A percentile compares a stretch with the other conserved stretches of the same genome.
Conservation (phyloP, 2,888 invertebrate genomes). For the Mythimna ferrago region DNA sequence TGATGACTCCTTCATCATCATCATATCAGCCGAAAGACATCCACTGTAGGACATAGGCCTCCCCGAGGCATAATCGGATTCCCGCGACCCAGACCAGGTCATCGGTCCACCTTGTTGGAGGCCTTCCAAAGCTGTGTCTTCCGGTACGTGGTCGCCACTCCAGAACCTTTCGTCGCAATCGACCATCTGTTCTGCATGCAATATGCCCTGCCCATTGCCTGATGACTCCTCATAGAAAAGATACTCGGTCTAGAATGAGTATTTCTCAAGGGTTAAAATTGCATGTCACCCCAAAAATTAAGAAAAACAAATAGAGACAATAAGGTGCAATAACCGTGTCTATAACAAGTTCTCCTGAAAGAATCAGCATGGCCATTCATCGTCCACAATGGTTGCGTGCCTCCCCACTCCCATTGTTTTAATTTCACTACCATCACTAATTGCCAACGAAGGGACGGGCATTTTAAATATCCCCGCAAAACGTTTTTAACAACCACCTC, state of each 20-base stretch:
- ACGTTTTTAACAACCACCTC: slow-evolving; percentile 89
- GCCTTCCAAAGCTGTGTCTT: too few species aligned
- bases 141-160: too few species aligned
- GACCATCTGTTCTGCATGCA: too few species aligned
- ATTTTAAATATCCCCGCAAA: slow-evolving; percentile 88
- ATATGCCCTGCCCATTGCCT: too few species aligned
- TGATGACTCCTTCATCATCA: too few species aligned
- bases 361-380: slow-evolving; percentile 72
- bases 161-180: too few species aligned
- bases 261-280: slow-evolving; percentile 5
- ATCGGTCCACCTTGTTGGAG: too few species aligned
- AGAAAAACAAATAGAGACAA: slow-evolving; percentile 58
- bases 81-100: too few species aligned
- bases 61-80: too few species aligned
- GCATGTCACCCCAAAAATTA: slow-evolving; percentile 20
- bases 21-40: too few species aligned
- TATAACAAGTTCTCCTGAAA: slow-evolving; percentile 61
- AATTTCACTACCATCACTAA: slow-evolving; percentile 88
- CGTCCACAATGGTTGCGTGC: slow-evolving; percentile 73
- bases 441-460: slow-evolving; percentile 82
- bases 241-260: neutral
- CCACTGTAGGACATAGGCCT: too few species aligned
- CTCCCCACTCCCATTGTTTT: slow-evolving; percentile 84
- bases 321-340: slow-evolving; percentile 62
- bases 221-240: neutral